Evolutionary conservation across 2,113 vertebrate species (phyloP).

Genomic region (Corythaixoides concolor): DNA sequence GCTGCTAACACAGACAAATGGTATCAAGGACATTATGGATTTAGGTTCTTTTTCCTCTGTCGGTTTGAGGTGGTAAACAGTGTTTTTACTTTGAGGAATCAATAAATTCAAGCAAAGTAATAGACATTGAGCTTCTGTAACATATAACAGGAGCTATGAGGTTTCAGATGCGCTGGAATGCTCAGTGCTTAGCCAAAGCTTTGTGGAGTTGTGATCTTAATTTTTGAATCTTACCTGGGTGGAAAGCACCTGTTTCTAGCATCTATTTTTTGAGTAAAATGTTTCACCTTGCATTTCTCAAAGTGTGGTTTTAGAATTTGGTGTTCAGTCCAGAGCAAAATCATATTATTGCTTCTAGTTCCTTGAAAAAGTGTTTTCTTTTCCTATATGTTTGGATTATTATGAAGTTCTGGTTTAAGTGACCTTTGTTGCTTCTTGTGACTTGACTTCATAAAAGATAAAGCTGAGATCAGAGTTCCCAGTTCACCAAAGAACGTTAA

Average conservation of each 20-base stretch:
- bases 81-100: neutral
- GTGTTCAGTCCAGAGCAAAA: neutral
- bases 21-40: neutral
- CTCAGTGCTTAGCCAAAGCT: neutral
- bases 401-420: neutral
- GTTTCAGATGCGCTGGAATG: neutral
- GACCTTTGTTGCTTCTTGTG: neutral
- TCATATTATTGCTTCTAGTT: neutral
- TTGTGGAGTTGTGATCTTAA: neutral
- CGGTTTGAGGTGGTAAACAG: neutral
- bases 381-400: neutral
- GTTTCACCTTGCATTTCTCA: neutral
- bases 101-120: neutral
- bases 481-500: neutral
- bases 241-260: neutral
- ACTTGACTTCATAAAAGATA: neutral
- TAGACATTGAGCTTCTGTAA: neutral
- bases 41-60: neutral
- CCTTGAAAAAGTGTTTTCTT: neutral
- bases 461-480: neutral
- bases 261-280: neutral
- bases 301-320: neutral
- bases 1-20: neutral
- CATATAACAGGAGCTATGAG: fast-evolving
- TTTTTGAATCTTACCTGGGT: neutral